Base-by-base conservation (phyloP, 2,113 vertebrate species). In the Ovis canadensis region DNA sequence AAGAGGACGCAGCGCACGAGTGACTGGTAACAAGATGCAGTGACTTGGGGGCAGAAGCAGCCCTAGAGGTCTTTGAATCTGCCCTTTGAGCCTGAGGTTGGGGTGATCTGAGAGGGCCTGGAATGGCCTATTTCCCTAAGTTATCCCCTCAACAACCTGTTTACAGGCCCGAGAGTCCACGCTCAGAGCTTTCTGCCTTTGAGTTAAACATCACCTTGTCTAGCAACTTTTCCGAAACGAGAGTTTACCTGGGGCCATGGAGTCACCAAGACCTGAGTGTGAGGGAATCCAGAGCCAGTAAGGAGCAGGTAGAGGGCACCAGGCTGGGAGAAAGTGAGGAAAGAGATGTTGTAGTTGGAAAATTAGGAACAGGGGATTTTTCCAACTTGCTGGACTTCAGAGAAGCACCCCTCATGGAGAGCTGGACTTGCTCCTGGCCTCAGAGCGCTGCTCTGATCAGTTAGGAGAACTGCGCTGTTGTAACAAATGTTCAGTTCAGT, bases 1-100 rank as follows among this genome's bases (percentile, higher is more conserved):
- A 33, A 36, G 23, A 67, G 36, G 23, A 16, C 0, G 3, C 14
- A 11, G 92, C 54, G 1, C 2, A 5, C 7, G 6, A 6, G 9
- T 9, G 15, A 45, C 36, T 23, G 25, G 43, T 0, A 9, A 48
- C 19, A 52, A 78, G 27, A 40, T 55, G 27, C 50, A 62, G 78
- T 6, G 7, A 36, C 29, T 3, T 25, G 25, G 85, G 36, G 85
- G 14, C 45, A n/a, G 74, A 67, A 45, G 45, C 59, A 10, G 16
- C 10, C 54, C 19, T 16, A 13, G 54, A 21, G 59, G 29, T 29
- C 52, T 59, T 48, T 27, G 8, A 60, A 55, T 48, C 92, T 62
- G 54, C 10, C 11, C 21, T 16, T 27, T 54, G 45, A 88, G 19
- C 13, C 84, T 4, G n/a, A 62, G 31, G 29, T 48, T 40, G 43